These are phyloP conservation scores for Fratercula arctica DNA, from an alignment of 2,797 vertebrate species.

Conservation along the genomic window DNA sequence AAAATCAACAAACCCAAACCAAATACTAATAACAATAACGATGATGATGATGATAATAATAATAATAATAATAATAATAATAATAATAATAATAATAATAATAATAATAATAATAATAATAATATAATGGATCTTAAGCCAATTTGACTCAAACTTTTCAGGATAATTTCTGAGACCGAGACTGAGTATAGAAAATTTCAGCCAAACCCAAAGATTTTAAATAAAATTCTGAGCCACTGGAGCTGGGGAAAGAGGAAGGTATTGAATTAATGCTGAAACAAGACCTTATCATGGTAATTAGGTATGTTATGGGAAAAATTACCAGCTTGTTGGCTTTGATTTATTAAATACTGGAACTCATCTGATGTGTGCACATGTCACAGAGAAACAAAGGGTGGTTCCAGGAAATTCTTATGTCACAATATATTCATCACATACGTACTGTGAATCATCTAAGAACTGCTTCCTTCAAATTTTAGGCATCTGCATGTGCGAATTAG, in stretches of 20 bases:
- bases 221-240: background rate
- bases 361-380: fast-evolving
- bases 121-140: background rate
- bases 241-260: background rate
- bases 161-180: background rate
- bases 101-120: no score
- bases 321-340: background rate
- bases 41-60: no score
- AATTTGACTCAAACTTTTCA: background rate
- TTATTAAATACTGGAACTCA: background rate
- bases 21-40: background rate
- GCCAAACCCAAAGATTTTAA: background rate
- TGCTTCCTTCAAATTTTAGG: background rate
- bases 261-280: background rate
- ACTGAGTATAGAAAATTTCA: background rate
- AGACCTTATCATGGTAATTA: background rate
- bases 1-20: background rate
- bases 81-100: no score
- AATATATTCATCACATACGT: background rate
- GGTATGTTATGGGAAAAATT: background rate
- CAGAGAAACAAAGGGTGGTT: background rate
- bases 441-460: background rate
- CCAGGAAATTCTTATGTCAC: background rate
- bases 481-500: background rate
- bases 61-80: no score